Percentiles rank a stretch among this genome's conserved stretches.
Evolutionary conservation across 1,140 invertebrate species (phyloP).

Genomic region (Trichonephila clavipes): DNA sequence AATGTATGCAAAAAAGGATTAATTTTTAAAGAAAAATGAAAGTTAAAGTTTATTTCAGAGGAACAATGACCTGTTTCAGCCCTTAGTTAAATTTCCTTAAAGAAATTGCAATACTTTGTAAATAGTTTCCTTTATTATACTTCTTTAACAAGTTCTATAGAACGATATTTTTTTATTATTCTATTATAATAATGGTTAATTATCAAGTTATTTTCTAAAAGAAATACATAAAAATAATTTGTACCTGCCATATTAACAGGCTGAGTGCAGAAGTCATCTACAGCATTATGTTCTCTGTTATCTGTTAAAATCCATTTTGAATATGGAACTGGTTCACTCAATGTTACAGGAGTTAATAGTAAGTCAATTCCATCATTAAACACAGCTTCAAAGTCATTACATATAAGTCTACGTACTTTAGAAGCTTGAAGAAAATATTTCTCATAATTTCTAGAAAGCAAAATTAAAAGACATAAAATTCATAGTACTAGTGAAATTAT

Average conservation of each 20-base stretch:
- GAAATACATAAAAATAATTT: too few relatives aligned
- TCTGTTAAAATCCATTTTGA: constrained; percentile 89
- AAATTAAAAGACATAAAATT: neutral
- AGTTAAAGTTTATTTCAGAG: too few relatives aligned
- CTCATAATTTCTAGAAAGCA: constrained; percentile 89
- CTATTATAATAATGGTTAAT: too few relatives aligned
- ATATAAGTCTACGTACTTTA: constrained; percentile 92
- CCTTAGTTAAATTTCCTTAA: too few relatives aligned
- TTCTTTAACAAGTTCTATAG: too few relatives aligned
- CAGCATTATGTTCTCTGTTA: constrained; percentile 91
- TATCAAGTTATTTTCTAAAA: too few relatives aligned
- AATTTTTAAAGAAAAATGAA: too few relatives aligned
- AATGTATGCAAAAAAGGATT: too few relatives aligned
- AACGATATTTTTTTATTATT: too few relatives aligned
- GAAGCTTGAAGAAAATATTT: constrained; percentile 95
- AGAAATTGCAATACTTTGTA: too few relatives aligned
- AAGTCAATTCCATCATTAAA: constrained; percentile 89
- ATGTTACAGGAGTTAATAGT: constrained; percentile 94
- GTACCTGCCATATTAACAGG: constrained; percentile 96
- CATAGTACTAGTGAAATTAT: neutral
- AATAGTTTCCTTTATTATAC: too few relatives aligned
- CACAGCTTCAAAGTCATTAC: constrained; percentile 91
- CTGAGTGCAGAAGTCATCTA: constrained; percentile 97
- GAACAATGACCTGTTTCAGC: too few relatives aligned
- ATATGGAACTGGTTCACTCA: constrained; percentile 90